Conservation (phyloP, 1,140 invertebrate species). For the Diabrotica virgifera region DNA sequence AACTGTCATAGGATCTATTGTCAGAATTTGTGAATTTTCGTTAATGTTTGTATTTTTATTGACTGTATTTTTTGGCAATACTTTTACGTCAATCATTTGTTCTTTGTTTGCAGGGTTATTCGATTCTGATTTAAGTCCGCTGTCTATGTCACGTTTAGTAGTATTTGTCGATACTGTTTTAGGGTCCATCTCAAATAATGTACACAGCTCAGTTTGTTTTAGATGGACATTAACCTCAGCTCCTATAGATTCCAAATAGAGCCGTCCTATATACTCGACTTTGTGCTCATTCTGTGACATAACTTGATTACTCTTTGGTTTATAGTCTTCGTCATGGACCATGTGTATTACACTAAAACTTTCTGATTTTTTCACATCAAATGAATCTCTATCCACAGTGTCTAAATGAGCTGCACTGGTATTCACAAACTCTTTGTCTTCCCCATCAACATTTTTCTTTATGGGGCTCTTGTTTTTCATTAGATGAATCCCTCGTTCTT, state of each 20-base stretch:
- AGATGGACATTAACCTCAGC: constrained; percentile 8
- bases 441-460: neutral
- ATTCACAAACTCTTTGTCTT: neutral
- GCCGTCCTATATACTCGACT: constrained; percentile 5
- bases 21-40: neutral
- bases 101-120: neutral
- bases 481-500: constrained; percentile 16
- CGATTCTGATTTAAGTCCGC: neutral
- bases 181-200: constrained; percentile 12
- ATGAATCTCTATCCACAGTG: constrained; percentile 5
- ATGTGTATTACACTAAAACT: neutral
- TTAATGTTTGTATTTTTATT: neutral
- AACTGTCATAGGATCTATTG: neutral
- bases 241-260: constrained; percentile 6
- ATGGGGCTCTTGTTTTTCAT: constrained; percentile 15
- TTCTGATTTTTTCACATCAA: constrained; percentile 1
- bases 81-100: neutral
- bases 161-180: neutral
- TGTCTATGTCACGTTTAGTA: neutral
- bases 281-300: neutral
- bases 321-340: neutral
- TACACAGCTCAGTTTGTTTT: neutral
- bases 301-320: neutral
- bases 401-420: constrained; percentile 9
- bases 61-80: neutral